Conservation (phyloP, 2,888 invertebrate species). For the Heteromurus nitidus region DNA sequence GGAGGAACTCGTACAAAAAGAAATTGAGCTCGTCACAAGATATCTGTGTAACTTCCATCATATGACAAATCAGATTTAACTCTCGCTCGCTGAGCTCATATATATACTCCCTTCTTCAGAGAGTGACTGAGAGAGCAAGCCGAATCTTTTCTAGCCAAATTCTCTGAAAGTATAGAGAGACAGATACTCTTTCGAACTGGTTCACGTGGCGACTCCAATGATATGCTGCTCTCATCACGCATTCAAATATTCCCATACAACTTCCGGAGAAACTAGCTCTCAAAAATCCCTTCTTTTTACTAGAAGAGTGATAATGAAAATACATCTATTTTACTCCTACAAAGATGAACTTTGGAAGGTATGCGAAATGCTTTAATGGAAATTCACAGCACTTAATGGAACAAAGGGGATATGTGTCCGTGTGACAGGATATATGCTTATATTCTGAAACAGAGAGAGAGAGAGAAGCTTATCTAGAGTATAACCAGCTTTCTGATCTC, state of each 20-base stretch:
- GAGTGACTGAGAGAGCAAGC: background rate
- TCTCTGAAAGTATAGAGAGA: no score
- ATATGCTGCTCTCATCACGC: constrained; percentile 21
- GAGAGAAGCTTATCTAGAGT: constrained; percentile 25
- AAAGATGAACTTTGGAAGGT: constrained; percentile 23
- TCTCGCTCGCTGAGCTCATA: background rate
- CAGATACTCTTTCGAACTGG: background rate
- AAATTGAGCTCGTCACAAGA: no score
- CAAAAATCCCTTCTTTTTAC: background rate
- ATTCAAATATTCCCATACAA: constrained; percentile 26
- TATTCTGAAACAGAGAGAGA: background rate
- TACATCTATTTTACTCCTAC: constrained; percentile 1
- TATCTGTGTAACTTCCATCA: background rate
- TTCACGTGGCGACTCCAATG: background rate
- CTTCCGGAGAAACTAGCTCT: constrained; percentile 2
- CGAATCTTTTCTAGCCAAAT: no score
- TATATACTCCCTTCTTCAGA: background rate
- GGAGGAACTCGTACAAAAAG: no score
- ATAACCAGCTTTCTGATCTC: constrained; percentile 25
- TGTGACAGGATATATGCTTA: constrained; percentile 17
- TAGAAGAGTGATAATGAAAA: background rate
- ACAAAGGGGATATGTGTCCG: constrained; percentile 19
- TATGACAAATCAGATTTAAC: constrained; percentile 18
- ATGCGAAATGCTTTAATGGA: constrained; percentile 33
- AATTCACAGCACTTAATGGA: constrained; percentile 30